These are phyloP conservation scores for Siniperca knerii DNA, from an alignment of 2,113 vertebrate genomes.

Conservation along the genomic window DNA sequence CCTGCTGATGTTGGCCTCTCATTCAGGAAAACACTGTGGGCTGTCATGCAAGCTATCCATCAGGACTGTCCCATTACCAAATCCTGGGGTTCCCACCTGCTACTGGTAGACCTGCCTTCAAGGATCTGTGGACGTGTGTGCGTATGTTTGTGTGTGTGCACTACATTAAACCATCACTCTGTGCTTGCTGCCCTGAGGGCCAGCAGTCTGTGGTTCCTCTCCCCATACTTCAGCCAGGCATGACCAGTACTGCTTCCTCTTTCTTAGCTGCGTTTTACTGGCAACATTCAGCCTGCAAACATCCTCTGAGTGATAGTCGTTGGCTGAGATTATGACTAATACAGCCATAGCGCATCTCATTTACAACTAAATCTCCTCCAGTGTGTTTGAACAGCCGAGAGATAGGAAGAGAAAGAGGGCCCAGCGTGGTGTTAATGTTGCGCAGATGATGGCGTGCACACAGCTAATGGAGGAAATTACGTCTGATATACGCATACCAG, in stretches of 20 bases:
- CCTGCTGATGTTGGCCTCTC: constrained; percentile 60
- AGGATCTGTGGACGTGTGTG: constrained; percentile 12
- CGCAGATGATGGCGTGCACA: constrained; percentile 34
- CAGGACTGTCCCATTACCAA: constrained; percentile 69
- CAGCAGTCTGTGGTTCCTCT: constrained; percentile 23
- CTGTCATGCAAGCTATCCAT: constrained; percentile 66
- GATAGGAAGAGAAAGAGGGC: constrained; percentile 1
- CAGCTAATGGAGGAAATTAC: constrained; percentile 30
- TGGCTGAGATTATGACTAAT: constrained; percentile 22
- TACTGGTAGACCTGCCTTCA: constrained; percentile 36
- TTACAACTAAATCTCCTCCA: constrained; percentile 39
- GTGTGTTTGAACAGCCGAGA: constrained; percentile 28
- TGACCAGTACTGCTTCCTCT: background rate
- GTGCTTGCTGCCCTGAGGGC: constrained; percentile 19
- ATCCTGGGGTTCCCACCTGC: constrained; percentile 76
- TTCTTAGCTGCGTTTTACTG: background rate
- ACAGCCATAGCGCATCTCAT: constrained; percentile 18
- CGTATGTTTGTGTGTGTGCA: constrained; percentile 6
- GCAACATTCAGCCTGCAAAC: constrained; percentile 9
- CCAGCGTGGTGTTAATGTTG: constrained; percentile 54
- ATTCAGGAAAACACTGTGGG: constrained; percentile 49
- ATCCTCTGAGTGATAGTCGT: background rate
- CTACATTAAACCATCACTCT: constrained; percentile 3
- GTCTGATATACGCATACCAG: constrained; percentile 13
- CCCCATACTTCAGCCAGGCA: constrained; percentile 22